Base-by-base conservation (phyloP, 2,888 invertebrate genomes). In the Agriopis aurantiaria region DNA sequence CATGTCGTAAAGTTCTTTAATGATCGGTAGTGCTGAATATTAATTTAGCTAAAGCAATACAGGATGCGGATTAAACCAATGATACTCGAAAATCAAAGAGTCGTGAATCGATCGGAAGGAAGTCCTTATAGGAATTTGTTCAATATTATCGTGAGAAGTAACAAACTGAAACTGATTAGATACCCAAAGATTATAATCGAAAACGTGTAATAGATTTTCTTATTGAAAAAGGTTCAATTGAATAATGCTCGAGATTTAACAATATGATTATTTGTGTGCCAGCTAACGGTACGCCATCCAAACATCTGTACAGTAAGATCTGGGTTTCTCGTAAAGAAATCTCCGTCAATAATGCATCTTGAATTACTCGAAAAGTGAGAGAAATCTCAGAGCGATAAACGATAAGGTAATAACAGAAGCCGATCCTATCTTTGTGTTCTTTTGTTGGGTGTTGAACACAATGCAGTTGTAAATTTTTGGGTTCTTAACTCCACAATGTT, bases 401-500 rank as follows among this genome's bases (percentile, higher is more conserved):
- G 93, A 93, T 92, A 91, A 93, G 91, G 91, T 88, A 91, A 92
- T 93, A 92, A 90, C 93, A 92, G 93, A 86, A 93, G 93, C 92
- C 84, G 91, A 91, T 92, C 88, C 87, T 85, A 88, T 91, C 92
- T 90, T 93, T 93, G 91, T 92, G 84, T 84, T 78, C 91, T 86
- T 88, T 94, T 93, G 91, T 93, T 88, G 76, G 72, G 77, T 75
- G 78, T 77, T 72, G 77, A 84, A 83, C 75, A 93, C 93, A 94
- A 94, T 92, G 89, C 90, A 92, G 92, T 93, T 93, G 93, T 93
- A 92, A 93, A 92, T 93, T 92, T 92, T 93, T 92, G 91, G 92
- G 92, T 89, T 92, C 92, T 93, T 91, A 92, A 92, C 91, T 92
- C 90, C 88, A 90, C 91, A 91, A 91, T 90, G 89, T 91, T 92